phyloP scores from a whole-genome alignment of 2,888 invertebrate genomes.

The Acleris sparsana region DNA sequence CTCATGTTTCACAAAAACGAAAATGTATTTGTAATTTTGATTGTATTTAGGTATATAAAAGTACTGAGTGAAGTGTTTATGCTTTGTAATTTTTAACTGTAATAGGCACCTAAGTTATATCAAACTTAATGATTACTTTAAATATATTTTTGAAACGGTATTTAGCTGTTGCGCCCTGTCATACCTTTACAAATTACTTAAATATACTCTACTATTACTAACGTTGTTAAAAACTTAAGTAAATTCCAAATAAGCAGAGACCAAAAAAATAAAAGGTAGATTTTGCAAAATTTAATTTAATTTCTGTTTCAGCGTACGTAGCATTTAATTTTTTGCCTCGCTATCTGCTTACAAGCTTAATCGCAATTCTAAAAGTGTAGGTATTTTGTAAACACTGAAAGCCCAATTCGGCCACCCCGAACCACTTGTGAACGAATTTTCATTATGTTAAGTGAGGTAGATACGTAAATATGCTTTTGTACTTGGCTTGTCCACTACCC shows the following conservation, averaged over 20 bases:
- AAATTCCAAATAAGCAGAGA: background rate
- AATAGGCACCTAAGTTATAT: too few relatives aligned
- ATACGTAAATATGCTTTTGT: slow-evolving; percentile 13
- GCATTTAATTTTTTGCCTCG: slow-evolving; percentile 21
- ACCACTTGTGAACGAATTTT: slow-evolving; percentile 20
- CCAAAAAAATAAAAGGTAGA: background rate
- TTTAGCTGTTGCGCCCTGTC: too few relatives aligned
- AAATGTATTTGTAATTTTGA: too few relatives aligned
- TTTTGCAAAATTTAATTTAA: slow-evolving; percentile 15
- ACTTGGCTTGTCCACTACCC: slow-evolving; percentile 11
- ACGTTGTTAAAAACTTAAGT: background rate
- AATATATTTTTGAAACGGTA: too few relatives aligned
- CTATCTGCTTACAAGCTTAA: slow-evolving; percentile 1
- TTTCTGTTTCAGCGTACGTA: slow-evolving; percentile 10
- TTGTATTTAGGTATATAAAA: too few relatives aligned
- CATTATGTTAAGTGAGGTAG: slow-evolving; percentile 30
- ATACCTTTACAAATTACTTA: too few relatives aligned
- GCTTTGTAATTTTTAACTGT: too few relatives aligned
- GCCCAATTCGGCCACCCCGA: slow-evolving; percentile 17
- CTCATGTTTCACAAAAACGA: too few relatives aligned
- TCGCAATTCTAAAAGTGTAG: slow-evolving; percentile 8
- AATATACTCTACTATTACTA: too few relatives aligned
- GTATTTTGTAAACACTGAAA: slow-evolving; percentile 23
- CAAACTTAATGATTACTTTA: too few relatives aligned
- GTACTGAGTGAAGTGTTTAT: too few relatives aligned